Percentiles rank a stretch among this genome's conserved stretches.
Conservation (phyloP, 2,113 vertebrate species). For the Hucho hucho region DNA sequence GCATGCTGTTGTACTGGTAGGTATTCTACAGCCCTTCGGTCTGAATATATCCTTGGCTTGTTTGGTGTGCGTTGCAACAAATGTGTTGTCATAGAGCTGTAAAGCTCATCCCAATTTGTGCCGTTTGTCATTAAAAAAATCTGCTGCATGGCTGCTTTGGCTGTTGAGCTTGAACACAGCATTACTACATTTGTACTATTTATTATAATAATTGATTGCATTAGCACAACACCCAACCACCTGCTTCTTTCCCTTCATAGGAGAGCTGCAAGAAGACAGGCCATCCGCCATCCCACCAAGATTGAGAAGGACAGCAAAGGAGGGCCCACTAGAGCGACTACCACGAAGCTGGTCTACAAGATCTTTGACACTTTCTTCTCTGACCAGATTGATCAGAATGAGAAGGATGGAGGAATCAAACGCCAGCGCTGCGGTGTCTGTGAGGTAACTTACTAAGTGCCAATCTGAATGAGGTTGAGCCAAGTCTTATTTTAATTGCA, state of each 20-base stretch:
- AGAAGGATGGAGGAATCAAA: constrained; percentile 81
- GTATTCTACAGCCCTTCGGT: constrained; percentile 55
- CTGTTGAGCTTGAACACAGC: constrained; percentile 45
- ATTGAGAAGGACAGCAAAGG: constrained; percentile 90
- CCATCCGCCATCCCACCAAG: constrained; percentile 86
- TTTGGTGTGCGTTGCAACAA: neutral
- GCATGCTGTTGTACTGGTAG: constrained; percentile 84
- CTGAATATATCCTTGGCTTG: constrained; percentile 57
- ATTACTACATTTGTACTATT: constrained; percentile 24
- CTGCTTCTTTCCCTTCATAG: constrained; percentile 59
- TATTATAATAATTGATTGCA: neutral
- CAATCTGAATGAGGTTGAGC: too few species aligned
- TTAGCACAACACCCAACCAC: constrained; percentile 1
- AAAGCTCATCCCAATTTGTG: constrained; percentile 3
- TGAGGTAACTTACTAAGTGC: constrained; percentile 76
- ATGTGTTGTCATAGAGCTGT: neutral
- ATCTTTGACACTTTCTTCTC: constrained; percentile 98
- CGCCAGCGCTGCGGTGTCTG: constrained; percentile 94
- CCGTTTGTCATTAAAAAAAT: constrained; percentile 36
- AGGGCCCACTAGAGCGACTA: constrained; percentile 94
- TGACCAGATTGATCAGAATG: constrained; percentile 93
- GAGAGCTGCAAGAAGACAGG: constrained; percentile 84
- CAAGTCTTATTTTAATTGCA: too few species aligned
- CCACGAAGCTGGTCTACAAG: constrained; percentile 90
- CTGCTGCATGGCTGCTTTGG: constrained; percentile 63